These are phyloP conservation scores for Lanistes nyassanus DNA, from an alignment of 1,140 invertebrate species.

Conservation along the genomic window DNA sequence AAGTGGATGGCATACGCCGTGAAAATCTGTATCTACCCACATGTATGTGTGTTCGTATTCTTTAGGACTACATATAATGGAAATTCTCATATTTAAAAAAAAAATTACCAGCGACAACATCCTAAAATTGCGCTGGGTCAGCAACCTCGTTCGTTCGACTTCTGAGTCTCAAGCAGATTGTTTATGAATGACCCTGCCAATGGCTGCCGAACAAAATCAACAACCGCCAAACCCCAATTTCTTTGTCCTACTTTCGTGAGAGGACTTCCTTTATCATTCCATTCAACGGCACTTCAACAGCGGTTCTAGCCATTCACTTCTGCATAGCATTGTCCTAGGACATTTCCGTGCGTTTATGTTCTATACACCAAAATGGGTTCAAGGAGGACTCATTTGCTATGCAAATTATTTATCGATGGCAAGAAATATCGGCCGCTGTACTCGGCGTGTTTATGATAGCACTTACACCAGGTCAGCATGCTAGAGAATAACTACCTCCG, in stretches of 20 bases:
- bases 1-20: too few species aligned
- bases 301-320: slow-evolving; percentile 1
- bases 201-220: slow-evolving; percentile 39
- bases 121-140: too few species aligned
- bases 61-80: too few species aligned
- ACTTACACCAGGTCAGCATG: slow-evolving; percentile 3
- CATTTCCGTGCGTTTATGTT: slow-evolving; percentile 25
- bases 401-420: slow-evolving; percentile 48
- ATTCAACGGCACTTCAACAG: slow-evolving; percentile 13
- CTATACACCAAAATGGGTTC: slow-evolving; percentile 22
- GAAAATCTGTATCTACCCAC: too few species aligned
- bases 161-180: slow-evolving; percentile 19
- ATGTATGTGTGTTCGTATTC: too few species aligned
- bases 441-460: slow-evolving; percentile 18
- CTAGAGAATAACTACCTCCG: too few species aligned
- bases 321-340: slow-evolving; percentile 24
- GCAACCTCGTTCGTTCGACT: too few species aligned
- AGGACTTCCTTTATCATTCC: slow-evolving; percentile 11
- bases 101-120: too few species aligned
- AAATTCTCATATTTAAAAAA: too few species aligned
- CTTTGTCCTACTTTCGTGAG: slow-evolving; percentile 29
- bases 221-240: slow-evolving; percentile 24
- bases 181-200: slow-evolving; percentile 34
- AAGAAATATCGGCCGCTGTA: slow-evolving; percentile 18
- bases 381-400: slow-evolving; percentile 48